Evolutionary conservation across 2,888 invertebrate genomes (phyloP).

Genomic region (Lasioglossum lativentre): DNA sequence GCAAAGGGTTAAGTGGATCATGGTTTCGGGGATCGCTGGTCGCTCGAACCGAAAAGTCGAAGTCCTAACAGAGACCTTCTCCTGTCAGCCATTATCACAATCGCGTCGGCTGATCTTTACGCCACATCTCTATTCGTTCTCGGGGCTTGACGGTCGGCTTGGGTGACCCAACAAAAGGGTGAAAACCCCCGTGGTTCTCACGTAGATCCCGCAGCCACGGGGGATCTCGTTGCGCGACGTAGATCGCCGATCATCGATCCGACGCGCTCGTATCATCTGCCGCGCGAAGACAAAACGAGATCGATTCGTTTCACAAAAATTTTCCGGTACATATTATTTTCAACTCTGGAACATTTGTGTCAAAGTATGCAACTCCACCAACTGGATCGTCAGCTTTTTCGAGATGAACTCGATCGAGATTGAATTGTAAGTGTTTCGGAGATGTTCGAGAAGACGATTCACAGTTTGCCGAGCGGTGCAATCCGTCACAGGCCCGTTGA

Average conservation of each 20-base stretch:
- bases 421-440: not conserved
- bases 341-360: not conserved
- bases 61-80: conserved; percentile 69
- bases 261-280: not conserved
- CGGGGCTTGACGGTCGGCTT: conserved; percentile 65
- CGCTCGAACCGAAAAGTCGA: no score
- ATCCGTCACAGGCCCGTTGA: not conserved
- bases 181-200: conserved; percentile 75
- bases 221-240: conserved; percentile 50
- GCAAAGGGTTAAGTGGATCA: not conserved
- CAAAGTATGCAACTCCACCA: no score
- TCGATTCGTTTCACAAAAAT: not conserved
- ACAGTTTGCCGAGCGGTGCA: not conserved
- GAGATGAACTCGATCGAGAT: not conserved
- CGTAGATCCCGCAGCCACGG: conserved; percentile 47
- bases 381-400: not conserved
- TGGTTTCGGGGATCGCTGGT: not conserved
- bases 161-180: conserved; percentile 77
- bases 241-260: conserved; percentile 40
- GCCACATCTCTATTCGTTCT: conserved; percentile 77
- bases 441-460: not conserved
- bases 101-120: conserved; percentile 73
- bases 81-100: conserved; percentile 75
- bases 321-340: not conserved
- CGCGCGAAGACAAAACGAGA: not conserved